A percentile compares a stretch with the other conserved stretches of the same genome.
Evolutionary conservation across 2,888 invertebrate species (phyloP).

Genomic region (Micoletzkya japonica): DNA sequence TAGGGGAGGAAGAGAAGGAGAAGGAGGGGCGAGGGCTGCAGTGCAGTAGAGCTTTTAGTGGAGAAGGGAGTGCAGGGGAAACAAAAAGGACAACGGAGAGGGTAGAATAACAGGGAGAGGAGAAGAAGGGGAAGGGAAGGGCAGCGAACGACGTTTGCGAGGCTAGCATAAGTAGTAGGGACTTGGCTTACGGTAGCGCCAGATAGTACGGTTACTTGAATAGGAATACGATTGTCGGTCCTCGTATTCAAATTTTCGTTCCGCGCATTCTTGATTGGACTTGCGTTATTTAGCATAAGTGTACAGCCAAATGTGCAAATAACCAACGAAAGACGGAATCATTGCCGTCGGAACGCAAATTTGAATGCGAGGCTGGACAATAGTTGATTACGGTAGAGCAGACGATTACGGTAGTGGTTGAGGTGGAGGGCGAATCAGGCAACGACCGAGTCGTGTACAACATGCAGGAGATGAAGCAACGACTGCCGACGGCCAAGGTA

Average conservation of each 20-base stretch:
- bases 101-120: neutral
- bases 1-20: neutral
- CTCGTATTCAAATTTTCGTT: no score
- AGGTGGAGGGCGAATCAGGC: constrained; percentile 23
- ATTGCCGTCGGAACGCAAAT: no score
- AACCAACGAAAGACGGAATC: no score
- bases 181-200: neutral
- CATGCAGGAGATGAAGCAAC: constrained; percentile 11
- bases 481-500: neutral
- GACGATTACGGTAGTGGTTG: no score
- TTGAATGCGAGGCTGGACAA: no score
- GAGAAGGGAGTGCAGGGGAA: neutral
- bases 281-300: no score
- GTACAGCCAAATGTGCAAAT: no score
- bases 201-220: neutral
- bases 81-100: neutral
- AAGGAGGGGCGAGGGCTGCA: neutral
- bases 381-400: no score
- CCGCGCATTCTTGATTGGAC: no score
- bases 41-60: neutral
- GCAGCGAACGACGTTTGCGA: neutral
- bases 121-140: neutral
- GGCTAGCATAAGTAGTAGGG: neutral
- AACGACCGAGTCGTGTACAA: constrained; percentile 21
- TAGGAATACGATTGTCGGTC: neutral